These are phyloP conservation scores for Parambassis ranga DNA, from an alignment of 2,797 vertebrate species.

Conservation along the genomic window DNA sequence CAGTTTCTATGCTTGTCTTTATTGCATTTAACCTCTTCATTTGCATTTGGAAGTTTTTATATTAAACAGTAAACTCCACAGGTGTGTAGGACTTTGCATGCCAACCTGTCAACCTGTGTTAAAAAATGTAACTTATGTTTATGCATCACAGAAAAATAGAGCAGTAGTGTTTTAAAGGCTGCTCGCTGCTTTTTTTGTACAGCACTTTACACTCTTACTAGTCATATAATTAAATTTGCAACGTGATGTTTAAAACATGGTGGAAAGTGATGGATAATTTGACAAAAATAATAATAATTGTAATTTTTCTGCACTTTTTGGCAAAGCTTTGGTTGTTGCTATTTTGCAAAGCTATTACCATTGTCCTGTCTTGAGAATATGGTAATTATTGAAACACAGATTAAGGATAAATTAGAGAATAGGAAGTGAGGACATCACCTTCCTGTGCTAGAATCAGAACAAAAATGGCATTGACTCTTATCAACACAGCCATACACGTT, in stretches of 20 bases:
- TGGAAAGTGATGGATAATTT: background rate
- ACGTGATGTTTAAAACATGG: background rate
- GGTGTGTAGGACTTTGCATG: no score
- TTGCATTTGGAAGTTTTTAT: constrained; percentile 4
- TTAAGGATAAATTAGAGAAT: no score
- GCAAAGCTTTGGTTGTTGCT: background rate
- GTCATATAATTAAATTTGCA: background rate
- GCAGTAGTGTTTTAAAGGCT: background rate
- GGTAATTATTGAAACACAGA: no score
- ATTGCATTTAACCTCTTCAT: constrained; percentile 4
- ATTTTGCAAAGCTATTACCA: background rate
- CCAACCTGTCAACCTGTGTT: background rate
- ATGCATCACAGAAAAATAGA: no score
- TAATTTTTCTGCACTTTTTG: background rate
- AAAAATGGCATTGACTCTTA: no score
- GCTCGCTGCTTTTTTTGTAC: background rate
- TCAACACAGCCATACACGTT: no score
- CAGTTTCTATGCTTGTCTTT: background rate
- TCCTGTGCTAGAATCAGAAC: no score
- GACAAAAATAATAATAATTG: background rate
- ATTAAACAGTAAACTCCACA: background rate
- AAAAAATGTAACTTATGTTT: no score
- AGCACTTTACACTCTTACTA: background rate
- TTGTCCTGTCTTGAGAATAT: no score
- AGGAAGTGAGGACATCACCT: no score